Evolutionary conservation across 2,797 vertebrate genomes (phyloP).

Genomic region (Molossus molossus): DNA sequence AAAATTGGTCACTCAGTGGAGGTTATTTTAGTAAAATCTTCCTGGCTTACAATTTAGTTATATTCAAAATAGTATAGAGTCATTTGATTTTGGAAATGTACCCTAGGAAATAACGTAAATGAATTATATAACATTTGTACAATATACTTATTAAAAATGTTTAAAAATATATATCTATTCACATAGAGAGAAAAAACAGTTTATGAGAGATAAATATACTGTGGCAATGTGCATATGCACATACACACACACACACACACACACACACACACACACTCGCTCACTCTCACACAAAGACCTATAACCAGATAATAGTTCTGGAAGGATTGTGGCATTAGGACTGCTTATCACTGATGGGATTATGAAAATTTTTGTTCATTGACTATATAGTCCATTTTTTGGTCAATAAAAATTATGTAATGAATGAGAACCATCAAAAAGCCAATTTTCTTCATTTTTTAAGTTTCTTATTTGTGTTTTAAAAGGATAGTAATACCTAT

Average conservation of each 20-base stretch:
- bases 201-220: not conserved
- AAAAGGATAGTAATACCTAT: not conserved
- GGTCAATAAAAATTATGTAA: not conserved
- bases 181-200: not conserved
- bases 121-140: not conserved
- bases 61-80: not conserved
- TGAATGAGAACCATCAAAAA: not conserved
- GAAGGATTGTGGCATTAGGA: not conserved
- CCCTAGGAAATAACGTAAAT: not conserved
- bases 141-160: not conserved
- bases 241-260: not conserved
- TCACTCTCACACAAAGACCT: not conserved
- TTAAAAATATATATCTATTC: not conserved
- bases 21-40: not conserved
- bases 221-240: not conserved
- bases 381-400: not conserved
- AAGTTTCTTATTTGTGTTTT: not conserved
- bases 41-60: not conserved
- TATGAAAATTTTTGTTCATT: not conserved
- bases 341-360: not conserved
- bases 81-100: not conserved
- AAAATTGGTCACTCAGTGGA: not conserved
- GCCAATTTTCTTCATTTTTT: not conserved
- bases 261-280: not conserved
- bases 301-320: not conserved